Evolutionary conservation across 2,113 vertebrate genomes (phyloP), one percentile per base, ranked within the genome.

Genomic region (Cranoglanis bouderius): DNA sequence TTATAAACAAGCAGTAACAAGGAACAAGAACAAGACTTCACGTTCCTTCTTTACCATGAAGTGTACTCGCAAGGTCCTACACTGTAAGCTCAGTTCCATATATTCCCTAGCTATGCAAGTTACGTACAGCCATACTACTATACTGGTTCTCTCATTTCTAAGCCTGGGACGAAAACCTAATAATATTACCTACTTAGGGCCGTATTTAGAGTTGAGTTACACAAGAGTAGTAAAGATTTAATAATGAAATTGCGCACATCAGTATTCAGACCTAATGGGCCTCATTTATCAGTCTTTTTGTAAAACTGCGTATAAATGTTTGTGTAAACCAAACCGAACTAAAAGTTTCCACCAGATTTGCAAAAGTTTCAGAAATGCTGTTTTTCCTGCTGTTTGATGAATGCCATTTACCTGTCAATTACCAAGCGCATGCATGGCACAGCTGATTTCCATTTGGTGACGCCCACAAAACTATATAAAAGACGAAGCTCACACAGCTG

Each of bases 1-100:
- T 51, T 84, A 84, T 21, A 86, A 59, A 72, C 65, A 61, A 53
- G 49, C 86, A 59, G 75, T 57, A 53, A 75, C 29, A 75, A 80
- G 59, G 46, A 85, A 8, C 16, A 55, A 53, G 89, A 80, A 82
- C 6, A 74, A 38, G 84, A 70, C 53, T 67, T 46, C 55, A 84
- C 72, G 29, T 81, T 85, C 35, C 51, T 55, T 46, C 49, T 85
- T 78, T 81, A 40, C 18, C 35, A 83, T 55, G 0, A 55, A 29
- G 32, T 75, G 24, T 40, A 14, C 85, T 57, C 21, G 12, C 6
- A 18, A 14, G 49, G 49, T 67, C 70, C 35, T 21, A 9, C 18
- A 19, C 67, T 35, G 35, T 72, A 38, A 72, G 18, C 67, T 21
- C 32, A 72, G 16, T 8, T 72, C 35, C 16, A 72, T 67, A 19